A percentile compares a stretch with the other conserved stretches of the same genome.
phyloP scores from a whole-genome alignment of 2,797 vertebrate genomes.

The Spondyliosoma cantharus region DNA sequence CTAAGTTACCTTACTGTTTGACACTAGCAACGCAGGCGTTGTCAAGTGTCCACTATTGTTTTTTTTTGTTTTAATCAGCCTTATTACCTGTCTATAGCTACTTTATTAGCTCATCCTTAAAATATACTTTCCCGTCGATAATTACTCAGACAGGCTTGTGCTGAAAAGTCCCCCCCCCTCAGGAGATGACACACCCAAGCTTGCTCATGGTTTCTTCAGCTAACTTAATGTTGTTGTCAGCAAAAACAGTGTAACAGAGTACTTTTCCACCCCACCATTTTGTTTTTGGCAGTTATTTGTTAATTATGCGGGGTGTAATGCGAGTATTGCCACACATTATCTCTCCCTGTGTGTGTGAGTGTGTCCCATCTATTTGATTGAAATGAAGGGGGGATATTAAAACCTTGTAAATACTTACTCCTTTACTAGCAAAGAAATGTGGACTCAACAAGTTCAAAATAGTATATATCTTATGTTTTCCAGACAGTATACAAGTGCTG shows the following conservation, averaged over 20 bases:
- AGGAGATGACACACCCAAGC: conserved; percentile 70
- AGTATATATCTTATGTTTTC: neutral
- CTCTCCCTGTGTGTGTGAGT: too few relatives aligned
- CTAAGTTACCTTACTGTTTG: neutral
- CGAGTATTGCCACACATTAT: neutral
- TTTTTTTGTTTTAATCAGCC: too few relatives aligned
- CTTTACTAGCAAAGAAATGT: neutral
- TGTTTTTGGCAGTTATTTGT: neutral
- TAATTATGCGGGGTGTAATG: neutral
- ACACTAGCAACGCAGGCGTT: neutral
- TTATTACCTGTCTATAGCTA: too few relatives aligned
- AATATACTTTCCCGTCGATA: neutral
- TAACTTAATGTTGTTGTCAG: conserved; percentile 38
- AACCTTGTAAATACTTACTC: neutral
- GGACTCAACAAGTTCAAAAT: neutral
- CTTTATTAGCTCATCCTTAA: neutral
- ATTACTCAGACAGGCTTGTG: neutral
- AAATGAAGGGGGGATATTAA: neutral
- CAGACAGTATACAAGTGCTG: neutral
- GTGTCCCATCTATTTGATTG: neutral
- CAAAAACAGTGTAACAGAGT: conserved; percentile 21
- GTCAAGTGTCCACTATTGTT: too few relatives aligned
- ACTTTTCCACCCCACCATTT: neutral
- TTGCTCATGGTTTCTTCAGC: conserved; percentile 34
- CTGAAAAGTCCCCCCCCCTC: conserved; percentile 33